phyloP scores from a whole-genome alignment of 2,888 invertebrate species.

The Dendrolimus houi region DNA sequence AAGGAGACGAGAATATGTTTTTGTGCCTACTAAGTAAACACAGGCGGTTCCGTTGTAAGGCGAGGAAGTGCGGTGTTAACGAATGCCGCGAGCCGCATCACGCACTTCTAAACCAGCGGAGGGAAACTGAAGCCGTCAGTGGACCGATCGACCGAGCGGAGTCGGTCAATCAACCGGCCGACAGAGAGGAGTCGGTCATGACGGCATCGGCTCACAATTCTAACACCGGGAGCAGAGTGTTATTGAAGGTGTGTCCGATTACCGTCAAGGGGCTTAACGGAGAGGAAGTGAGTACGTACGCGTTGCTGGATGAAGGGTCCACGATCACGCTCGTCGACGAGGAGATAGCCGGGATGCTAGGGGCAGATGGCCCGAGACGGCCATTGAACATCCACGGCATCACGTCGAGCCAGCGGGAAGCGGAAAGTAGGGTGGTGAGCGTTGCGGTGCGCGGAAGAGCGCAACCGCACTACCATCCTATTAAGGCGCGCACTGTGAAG shows the following conservation, averaged over 20 bases:
- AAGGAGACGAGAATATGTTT: background rate
- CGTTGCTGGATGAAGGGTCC: constrained; percentile 10
- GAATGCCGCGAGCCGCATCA: background rate
- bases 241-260: constrained; percentile 5
- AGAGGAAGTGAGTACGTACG: constrained; percentile 1
- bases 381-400: constrained; percentile 3
- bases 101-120: background rate
- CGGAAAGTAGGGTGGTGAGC: background rate
- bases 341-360: constrained; percentile 3
- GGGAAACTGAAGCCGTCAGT: background rate
- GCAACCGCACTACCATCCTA: background rate
- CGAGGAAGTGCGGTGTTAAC: background rate
- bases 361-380: constrained; percentile 2
- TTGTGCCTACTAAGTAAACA: background rate
- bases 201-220: background rate
- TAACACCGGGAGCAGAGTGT: background rate
- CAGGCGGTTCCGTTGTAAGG: background rate
- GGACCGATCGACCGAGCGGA: too few species aligned
- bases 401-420: background rate
- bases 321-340: constrained; percentile 6
- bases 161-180: too few species aligned
- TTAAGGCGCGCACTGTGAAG: constrained; percentile 1
- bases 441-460: background rate
- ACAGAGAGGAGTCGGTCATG: background rate
- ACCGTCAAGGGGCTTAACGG: constrained; percentile 6